Percentiles rank a stretch among this genome's conserved stretches.
Conservation (phyloP, 2,797 vertebrate species). For the Novumbra hubbsi region DNA sequence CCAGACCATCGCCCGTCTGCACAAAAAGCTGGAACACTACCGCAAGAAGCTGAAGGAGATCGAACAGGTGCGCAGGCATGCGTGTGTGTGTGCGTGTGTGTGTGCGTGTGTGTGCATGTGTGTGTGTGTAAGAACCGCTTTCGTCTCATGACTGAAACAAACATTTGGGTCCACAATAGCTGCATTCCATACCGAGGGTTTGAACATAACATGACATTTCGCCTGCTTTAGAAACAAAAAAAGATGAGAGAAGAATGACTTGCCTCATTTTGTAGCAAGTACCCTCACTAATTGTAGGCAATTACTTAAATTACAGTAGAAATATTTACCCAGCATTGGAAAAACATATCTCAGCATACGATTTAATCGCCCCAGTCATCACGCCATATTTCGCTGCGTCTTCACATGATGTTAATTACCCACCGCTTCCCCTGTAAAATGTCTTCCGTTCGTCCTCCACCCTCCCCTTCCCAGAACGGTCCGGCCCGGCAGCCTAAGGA, state of each 20-base stretch:
- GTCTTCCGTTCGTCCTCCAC: slow-evolving; percentile 46
- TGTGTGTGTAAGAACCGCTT: not conserved
- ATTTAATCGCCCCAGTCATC: not conserved
- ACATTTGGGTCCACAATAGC: not conserved
- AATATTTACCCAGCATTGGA: not conserved
- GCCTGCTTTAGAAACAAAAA: not conserved
- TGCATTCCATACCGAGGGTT: not conserved
- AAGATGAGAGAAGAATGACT: not conserved
- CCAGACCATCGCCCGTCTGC: slow-evolving; percentile 94
- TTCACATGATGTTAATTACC: not conserved
- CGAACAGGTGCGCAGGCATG: slow-evolving; percentile 77
- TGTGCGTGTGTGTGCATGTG: slow-evolving; percentile 6
- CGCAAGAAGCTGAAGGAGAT: slow-evolving; percentile 95
- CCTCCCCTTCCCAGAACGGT: slow-evolving; percentile 77
- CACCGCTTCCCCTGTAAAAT: slow-evolving; percentile 21
- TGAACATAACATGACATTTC: not conserved
- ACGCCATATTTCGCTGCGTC: not conserved
- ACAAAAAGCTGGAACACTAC: slow-evolving; percentile 97
- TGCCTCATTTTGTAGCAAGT: not conserved
- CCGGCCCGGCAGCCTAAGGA: slow-evolving; percentile 94
- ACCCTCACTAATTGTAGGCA: not conserved
- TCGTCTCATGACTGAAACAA: not conserved
- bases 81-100: slow-evolving; percentile 6
- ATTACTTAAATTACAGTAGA: not conserved
- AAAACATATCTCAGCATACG: not conserved